Percentiles rank a stretch among this genome's conserved stretches.
Evolutionary conservation across 2,113 vertebrate species (phyloP).

Genomic region (Mesembrinibis cayennensis): DNA sequence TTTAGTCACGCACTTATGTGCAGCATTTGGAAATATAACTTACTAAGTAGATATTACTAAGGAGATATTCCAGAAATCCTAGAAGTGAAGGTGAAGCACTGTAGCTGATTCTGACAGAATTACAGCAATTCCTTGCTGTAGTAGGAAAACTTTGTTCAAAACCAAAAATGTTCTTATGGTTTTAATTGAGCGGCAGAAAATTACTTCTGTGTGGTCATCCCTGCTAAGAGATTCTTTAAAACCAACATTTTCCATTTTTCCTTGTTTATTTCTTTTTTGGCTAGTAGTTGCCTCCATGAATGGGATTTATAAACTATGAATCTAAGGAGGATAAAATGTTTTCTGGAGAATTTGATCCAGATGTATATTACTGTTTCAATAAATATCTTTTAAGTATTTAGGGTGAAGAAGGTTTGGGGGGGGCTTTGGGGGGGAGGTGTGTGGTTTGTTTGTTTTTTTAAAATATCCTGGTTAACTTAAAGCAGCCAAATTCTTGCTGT

Average conservation of each 20-base stretch:
- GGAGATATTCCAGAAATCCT: neutral
- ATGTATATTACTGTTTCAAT: conserved; percentile 1
- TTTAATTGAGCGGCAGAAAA: conserved; percentile 51
- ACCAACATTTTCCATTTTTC: conserved; percentile 37
- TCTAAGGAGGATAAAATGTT: conserved; percentile 15
- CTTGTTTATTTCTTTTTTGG: conserved; percentile 38
- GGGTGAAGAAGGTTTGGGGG: neutral
- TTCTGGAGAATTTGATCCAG: conserved; percentile 38
- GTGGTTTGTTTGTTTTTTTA: neutral
- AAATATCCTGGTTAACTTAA: neutral
- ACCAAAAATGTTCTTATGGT: conserved; percentile 15
- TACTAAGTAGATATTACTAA: neutral
- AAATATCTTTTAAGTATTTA: neutral
- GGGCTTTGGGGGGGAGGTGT: no score
- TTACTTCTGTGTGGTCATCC: conserved; percentile 13
- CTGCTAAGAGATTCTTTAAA: conserved; percentile 35
- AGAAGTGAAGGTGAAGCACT: neutral
- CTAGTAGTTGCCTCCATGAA: conserved; percentile 2
- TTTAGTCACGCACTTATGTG: neutral
- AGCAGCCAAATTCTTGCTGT: conserved; percentile 3
- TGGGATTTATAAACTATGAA: conserved; percentile 24
- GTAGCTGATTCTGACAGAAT: neutral
- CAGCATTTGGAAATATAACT: neutral
- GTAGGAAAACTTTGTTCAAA: conserved; percentile 6
- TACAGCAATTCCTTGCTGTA: neutral